These are phyloP conservation scores for Crotalus viridis DNA, from an alignment of 2,113 vertebrate genomes.

Conservation along the genomic window DNA sequence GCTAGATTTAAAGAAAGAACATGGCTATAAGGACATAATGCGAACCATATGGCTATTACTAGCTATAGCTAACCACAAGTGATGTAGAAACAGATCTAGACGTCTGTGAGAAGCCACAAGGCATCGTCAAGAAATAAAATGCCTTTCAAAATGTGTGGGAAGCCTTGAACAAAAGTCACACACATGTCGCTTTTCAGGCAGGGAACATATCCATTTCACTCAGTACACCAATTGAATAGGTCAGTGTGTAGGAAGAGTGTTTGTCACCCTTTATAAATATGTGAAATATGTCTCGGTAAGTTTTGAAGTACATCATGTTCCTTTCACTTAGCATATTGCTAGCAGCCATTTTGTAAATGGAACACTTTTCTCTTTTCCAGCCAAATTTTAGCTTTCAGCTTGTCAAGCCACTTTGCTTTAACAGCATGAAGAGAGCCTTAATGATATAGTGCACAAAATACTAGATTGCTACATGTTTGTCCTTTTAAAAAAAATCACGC, in stretches of 20 bases:
- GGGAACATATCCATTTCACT: constrained; percentile 8
- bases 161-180: background rate
- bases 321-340: background rate
- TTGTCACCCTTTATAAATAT: background rate
- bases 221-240: background rate
- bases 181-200: constrained; percentile 21
- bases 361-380: background rate
- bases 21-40: background rate
- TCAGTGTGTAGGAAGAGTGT: constrained; percentile 1
- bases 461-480: background rate
- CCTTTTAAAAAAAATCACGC: background rate
- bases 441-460: background rate
- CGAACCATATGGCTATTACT: constrained; percentile 13
- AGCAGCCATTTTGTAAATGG: constrained; percentile 1
- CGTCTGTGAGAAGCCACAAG: constrained; percentile 12
- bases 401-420: background rate
- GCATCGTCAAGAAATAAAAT: constrained; percentile 4
- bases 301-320: background rate
- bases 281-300: constrained; percentile 17
- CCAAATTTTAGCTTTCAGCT: background rate
- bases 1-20: background rate
- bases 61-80: background rate
- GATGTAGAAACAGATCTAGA: background rate
- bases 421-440: background rate
- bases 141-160: constrained; percentile 11